Percentiles rank a stretch among this genome's conserved stretches.
phyloP scores from a whole-genome alignment of 92 coral and sea anemone species.

The Epizoanthus rinbou region DNA sequence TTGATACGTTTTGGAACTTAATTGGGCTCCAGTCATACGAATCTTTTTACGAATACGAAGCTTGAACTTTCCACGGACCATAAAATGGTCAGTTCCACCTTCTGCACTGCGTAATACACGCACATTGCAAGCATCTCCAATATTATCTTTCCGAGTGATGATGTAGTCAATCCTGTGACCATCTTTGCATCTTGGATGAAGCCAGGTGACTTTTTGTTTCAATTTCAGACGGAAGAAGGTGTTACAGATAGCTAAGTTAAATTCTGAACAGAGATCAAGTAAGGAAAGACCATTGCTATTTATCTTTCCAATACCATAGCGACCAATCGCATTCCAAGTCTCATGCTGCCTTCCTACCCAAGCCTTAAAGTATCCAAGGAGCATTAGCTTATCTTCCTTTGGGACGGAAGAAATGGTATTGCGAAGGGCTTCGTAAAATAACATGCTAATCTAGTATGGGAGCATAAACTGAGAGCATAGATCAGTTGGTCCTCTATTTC shows the following conservation, averaged over 20 bases:
- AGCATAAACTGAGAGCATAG: neutral
- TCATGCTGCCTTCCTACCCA: constrained; percentile 12
- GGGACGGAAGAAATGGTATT: constrained; percentile 7
- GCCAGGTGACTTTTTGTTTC: constrained; percentile 21
- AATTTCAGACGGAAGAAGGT: constrained; percentile 18
- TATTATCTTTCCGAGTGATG: constrained; percentile 23
- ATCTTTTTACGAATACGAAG: neutral
- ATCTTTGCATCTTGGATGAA: constrained; percentile 28
- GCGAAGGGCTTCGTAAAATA: constrained; percentile 16
- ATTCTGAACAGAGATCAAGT: constrained; percentile 28
- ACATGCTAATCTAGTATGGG: constrained; percentile 7
- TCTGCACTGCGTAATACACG: constrained; percentile 21
- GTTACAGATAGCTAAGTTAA: constrained; percentile 7
- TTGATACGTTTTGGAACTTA: constrained; percentile 26
- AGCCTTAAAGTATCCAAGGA: constrained; percentile 12
- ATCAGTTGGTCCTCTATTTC: constrained; percentile 7
- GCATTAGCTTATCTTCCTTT: constrained; percentile 24
- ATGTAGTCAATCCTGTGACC: constrained; percentile 13
- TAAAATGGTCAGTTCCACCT: constrained; percentile 17
- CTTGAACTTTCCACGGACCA: constrained; percentile 29
- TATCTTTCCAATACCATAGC: constrained; percentile 25
- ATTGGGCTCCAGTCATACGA: neutral
- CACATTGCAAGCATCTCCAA: constrained; percentile 18
- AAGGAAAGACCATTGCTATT: constrained; percentile 20
- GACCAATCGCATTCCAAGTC: constrained; percentile 12